Base-by-base conservation (phyloP, 2,888 invertebrate genomes). In the Hololepta plana region DNA sequence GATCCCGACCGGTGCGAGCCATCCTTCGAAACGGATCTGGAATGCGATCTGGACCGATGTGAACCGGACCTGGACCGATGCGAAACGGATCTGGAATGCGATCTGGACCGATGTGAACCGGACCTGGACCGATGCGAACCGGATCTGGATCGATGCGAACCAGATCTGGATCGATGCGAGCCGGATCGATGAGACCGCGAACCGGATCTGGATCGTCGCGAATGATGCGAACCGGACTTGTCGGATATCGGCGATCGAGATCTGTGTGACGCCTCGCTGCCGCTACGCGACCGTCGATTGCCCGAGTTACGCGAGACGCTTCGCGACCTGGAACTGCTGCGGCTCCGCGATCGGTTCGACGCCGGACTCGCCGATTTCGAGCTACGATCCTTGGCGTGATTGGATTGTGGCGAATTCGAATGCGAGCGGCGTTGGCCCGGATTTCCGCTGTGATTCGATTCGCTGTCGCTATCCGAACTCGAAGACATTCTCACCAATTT, bases 41-140 rank as follows among this genome's bases (percentile, higher is more conserved):
- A 35, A 9, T 24, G 27, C 10, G 35, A 42, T 16, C 43, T 46
- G 4, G 45, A 45, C 34, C 46, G 52, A n/a, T 35, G 42, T 1
- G 50, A 49, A 29, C 40, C 41, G 4, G 41, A 40, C 5, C 33
- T 22, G n/a, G 38, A 42, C 32, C 41, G 44, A 4, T 33, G 39
- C 37, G 44, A 30, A 29, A 31, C 30, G 15, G 34, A 5, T 14
- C 31, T 34, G 20, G 41, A 35, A 19, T 33, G 31, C 10, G 40
- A 40, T 25, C 41, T 39, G 10, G 40, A 39, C 15, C 31, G 26
- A 9, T 32, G 17, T 7, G 17, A 17, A 33, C 31, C 39, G 27
- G 37, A 46, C 9, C 23, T 35, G 10, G 40, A 39, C 15, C 31
- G 26, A 9, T 32, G 17, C 6, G 17, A 17, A 33, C 31, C 39